Base-by-base conservation (phyloP, 2,113 vertebrate species). In the Rhipidura dahli region DNA sequence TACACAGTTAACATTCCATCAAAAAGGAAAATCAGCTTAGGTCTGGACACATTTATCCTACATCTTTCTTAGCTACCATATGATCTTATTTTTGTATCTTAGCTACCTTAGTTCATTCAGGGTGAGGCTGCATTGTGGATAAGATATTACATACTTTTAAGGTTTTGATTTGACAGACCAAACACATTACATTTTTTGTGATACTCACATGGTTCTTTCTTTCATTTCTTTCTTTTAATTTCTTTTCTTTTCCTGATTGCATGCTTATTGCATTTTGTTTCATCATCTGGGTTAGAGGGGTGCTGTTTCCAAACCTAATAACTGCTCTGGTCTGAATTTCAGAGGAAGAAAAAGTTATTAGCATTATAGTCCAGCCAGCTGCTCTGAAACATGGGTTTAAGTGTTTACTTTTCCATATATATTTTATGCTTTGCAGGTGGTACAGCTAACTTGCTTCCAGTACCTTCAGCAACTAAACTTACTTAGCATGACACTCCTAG, bases 171-270 rank as follows among this genome's bases (percentile, higher is more conserved):
- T 89, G 72, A 24, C 19, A 31, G 17, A 64, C 69, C 8, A 51
- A 13, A 9, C n/a, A n/a, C 5, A 22, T 37, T 39, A 28, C 2
- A 40, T 27, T 68, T 45, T 83, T 61, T 8, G 2, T 18, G 6
- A 53, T 42, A n/a, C 2, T 44, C 1, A 0, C n/a, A 42, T 10
- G 3, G 2, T 27, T 30, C 3, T n/a, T 19, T 22, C 16, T 9
- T 16, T 12, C 2, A 10, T 13, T 39, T 18, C 31, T 18, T 13
- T 8, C 13, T 30, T 40, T 42, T 19, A 1, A 1, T n/a, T 3
- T 23, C 5, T 23, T 20, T 42, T 49, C 15, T 39, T 49, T 56
- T 22, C 0, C 8, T 54, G 1, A 37, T 39, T 66, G 8, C 9
- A 40, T 18, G 0, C n/a, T 64, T 42, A n/a, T 26, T 21, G n/a